Evolutionary conservation across 2,888 invertebrate genomes (phyloP), one percentile per base, ranked within the genome.

Genomic region (Aspidiotus rigidus): DNA sequence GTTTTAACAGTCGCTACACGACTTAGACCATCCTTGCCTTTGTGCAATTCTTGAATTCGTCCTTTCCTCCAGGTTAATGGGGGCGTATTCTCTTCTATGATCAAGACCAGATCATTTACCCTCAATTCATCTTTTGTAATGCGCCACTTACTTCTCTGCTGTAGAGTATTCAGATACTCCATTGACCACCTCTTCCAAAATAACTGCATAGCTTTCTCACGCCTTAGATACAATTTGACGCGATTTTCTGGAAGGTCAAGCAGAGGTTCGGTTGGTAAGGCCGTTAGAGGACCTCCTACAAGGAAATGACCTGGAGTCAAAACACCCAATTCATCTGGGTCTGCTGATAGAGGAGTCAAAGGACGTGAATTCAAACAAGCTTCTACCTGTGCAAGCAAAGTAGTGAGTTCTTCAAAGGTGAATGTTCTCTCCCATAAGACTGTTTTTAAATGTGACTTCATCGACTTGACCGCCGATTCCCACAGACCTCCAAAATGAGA

Each of bases 271-370:
- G 74, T 74, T 13, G 76, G 75, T 0, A 75, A 56, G 1, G 66
- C 61, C 7, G 49, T 66, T 0, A 75, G 64, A 2, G 76, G 64
- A 15, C 55, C 39, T 9, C 74, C 75, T 15, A 76, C 72, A 0
- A 77, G 71, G 67, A 76, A 75, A 72, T 77, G 76, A 39, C 74
- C 76, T 13, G 77, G 77, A 0, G 76, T 76, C 1, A 77, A 69
- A 3, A 73, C 73, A 16, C 73, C 70, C 7, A 41, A 69, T 57
- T 72, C 74, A 13, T 66, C 54, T 28, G 28, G 28, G 70, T 74
- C 74, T 1, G 71, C 44, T 7, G 75, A 74, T 1, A 76, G 40
- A 6, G 74, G 71, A 39, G 71, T 72, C 0, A 76, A 11, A 7
- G 76, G 76, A 39, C 76, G 40, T 6, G 74, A 76, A 64, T 76